Evolutionary conservation across 2,888 invertebrate species (phyloP).

Genomic region (Asteroscopus sphinx): DNA sequence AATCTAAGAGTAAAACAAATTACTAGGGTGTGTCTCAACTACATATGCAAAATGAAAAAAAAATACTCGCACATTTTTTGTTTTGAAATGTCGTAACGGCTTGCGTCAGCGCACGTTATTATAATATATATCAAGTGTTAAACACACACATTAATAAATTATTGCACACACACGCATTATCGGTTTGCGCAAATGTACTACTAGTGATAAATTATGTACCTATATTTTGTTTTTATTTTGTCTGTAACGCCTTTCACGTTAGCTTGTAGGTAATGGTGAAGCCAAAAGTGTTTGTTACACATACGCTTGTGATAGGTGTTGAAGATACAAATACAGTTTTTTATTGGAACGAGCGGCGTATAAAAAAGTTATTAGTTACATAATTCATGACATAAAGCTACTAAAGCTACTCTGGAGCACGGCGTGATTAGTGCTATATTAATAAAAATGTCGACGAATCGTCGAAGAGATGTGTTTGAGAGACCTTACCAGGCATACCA

Average conservation of each 20-base stretch:
- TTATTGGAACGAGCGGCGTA: no score
- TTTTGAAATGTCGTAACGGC: constrained; percentile 35
- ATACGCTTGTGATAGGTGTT: constrained; percentile 2
- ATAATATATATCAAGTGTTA: constrained; percentile 50
- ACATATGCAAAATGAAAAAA: constrained; percentile 9
- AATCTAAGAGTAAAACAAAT: constrained; percentile 5
- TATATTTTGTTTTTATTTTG: constrained; percentile 45
- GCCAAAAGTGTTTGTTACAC: constrained; percentile 15
- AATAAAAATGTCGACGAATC: no score
- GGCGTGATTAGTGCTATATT: no score
- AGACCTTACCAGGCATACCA: no score
- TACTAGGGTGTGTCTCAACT: constrained; percentile 30
- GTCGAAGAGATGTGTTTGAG: no score
- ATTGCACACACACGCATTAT: constrained; percentile 39
- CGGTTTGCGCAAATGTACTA: constrained; percentile 38
- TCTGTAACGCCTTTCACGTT: constrained; percentile 50
- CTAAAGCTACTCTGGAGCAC: no score
- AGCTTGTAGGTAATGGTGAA: constrained; percentile 16
- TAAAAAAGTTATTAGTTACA: no score
- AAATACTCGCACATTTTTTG: constrained; percentile 35
- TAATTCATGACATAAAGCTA: no score
- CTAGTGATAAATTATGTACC: constrained; percentile 40
- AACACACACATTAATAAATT: constrained; percentile 52
- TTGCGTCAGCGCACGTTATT: constrained; percentile 48
- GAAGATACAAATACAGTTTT: constrained; percentile 5